These are phyloP conservation scores for Bungarus multicinctus DNA, from an alignment of 2,113 vertebrate species.

Conservation along the genomic window DNA sequence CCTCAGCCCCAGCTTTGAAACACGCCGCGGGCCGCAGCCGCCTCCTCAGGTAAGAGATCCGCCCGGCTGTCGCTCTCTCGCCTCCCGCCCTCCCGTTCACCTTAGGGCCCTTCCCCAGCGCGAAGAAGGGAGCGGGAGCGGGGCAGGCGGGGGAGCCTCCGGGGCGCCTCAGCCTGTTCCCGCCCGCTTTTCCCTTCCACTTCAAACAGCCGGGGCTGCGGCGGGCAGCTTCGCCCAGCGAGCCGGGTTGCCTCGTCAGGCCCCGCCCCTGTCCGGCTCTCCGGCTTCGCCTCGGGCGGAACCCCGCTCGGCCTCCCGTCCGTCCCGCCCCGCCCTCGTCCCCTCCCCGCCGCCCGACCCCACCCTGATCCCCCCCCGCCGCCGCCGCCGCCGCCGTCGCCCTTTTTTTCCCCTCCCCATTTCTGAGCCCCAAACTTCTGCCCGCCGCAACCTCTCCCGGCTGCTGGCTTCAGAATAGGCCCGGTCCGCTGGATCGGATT, in stretches of 20 bases:
- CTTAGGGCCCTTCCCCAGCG: background rate
- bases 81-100: background rate
- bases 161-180: background rate
- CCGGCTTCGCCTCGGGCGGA: slow-evolving; percentile 19
- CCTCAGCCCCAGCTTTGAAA: slow-evolving; percentile 5
- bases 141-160: background rate
- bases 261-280: slow-evolving; percentile 27
- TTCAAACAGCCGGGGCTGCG: background rate
- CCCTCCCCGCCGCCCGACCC: background rate
- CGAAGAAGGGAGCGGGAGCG: background rate
- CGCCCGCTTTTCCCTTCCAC: background rate
- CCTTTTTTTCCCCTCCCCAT: background rate
- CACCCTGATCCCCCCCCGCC: background rate
- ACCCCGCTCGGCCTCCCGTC: background rate
- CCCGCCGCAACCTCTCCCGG: background rate
- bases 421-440: background rate
- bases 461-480: background rate
- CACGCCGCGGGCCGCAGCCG: slow-evolving; percentile 3
- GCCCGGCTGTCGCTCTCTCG: background rate
- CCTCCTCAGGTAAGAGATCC: slow-evolving; percentile 15
- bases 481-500: background rate
- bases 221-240: background rate
- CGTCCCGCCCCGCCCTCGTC: background rate
- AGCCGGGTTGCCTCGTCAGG: slow-evolving; percentile 1
- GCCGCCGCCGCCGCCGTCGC: background rate